A percentile compares a stretch with the other conserved stretches of the same genome.
Evolutionary conservation across 2,797 vertebrate genomes (phyloP).

Genomic region (Hephaestus fuliginosus): DNA sequence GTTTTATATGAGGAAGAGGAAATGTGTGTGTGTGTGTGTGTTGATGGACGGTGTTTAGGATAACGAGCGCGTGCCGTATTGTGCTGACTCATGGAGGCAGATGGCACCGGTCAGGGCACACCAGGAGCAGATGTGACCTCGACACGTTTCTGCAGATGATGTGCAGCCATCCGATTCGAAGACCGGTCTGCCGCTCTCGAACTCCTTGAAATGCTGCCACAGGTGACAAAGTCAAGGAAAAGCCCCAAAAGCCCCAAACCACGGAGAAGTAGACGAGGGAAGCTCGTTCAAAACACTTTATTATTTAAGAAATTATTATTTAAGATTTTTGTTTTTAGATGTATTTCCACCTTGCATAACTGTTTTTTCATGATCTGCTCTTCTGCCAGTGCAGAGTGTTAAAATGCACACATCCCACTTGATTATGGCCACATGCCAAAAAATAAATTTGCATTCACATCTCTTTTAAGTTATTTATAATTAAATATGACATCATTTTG

Average conservation of each 20-base stretch:
- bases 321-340: not conserved
- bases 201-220: constrained; percentile 37
- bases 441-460: not conserved
- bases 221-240: constrained; percentile 7
- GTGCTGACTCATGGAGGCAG: constrained; percentile 75
- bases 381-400: not conserved
- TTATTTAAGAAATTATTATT: not conserved
- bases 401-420: not conserved
- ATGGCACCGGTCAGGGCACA: constrained; percentile 71
- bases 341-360: not conserved
- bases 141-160: constrained; percentile 52
- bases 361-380: not conserved
- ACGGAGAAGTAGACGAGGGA: not conserved
- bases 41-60: constrained; percentile 29
- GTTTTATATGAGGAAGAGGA: constrained; percentile 17
- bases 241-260: not conserved
- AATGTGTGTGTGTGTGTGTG: constrained; percentile 17
- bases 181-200: constrained; percentile 45
- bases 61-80: constrained; percentile 46
- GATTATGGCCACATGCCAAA: not conserved
- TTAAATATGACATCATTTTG: not conserved
- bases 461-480: not conserved
- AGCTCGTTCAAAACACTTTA: no score
- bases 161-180: constrained; percentile 51
- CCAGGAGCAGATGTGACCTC: constrained; percentile 76